Percentiles rank a stretch among this genome's conserved stretches.
These are phyloP conservation scores for Phocoena sinus DNA, from an alignment of 2,113 vertebrate genomes.

Conservation along the genomic window DNA sequence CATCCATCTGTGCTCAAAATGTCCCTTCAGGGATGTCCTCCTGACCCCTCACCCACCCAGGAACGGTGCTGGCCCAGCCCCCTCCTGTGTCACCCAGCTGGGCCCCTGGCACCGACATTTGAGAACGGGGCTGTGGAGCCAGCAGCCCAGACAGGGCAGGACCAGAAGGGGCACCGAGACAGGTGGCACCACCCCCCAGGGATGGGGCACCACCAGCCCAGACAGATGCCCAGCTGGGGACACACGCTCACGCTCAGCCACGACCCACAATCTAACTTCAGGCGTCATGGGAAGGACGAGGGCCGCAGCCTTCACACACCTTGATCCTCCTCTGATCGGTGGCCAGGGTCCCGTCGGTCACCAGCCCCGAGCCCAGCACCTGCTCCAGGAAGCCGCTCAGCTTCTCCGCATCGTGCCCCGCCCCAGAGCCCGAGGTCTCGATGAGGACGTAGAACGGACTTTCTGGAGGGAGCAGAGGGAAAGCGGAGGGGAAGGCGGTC, in stretches of 20 bases:
- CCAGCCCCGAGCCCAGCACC: conserved; percentile 82
- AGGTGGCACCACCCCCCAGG: not conserved
- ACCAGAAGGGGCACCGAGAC: too few species aligned
- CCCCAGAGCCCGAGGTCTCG: conserved; percentile 92
- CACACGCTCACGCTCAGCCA: rapidly evolving
- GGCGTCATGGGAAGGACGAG: rapidly evolving
- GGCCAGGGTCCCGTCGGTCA: conserved; percentile 90
- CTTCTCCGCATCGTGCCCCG: conserved; percentile 89
- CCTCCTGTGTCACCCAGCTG: rapidly evolving
- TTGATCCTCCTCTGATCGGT: conserved; percentile 88
- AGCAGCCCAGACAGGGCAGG: not conserved
- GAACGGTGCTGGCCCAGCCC: not conserved
- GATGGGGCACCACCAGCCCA: not conserved
- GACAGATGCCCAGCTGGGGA: not conserved
- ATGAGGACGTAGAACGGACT: conserved; percentile 93
- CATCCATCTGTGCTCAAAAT: not conserved
- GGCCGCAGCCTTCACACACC: conserved; percentile 67
- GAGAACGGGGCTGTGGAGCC: not conserved
- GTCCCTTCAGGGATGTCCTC: too few species aligned
- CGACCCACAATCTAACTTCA: not conserved
- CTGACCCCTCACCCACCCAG: not conserved
- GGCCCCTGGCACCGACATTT: not conserved
- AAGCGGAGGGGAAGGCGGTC: rapidly evolving
- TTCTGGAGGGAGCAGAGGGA: conserved; percentile 76
- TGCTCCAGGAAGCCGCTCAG: conserved; percentile 88